A percentile compares a stretch with the other conserved stretches of the same genome.
phyloP scores from a whole-genome alignment of 2,797 vertebrate species.

The Xerus rutilus region DNA sequence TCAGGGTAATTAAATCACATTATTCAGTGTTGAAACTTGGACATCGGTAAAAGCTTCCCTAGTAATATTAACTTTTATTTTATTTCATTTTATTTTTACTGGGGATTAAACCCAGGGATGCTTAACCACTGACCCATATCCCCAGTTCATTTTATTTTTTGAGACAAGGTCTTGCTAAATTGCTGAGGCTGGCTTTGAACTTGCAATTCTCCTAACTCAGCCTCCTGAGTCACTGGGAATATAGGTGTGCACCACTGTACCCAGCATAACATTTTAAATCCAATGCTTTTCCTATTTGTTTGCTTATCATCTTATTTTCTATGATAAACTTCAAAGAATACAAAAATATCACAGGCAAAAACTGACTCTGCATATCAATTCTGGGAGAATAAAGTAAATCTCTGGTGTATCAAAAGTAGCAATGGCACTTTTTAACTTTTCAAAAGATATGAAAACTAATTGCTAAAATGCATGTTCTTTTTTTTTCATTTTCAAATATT shows the following conservation, averaged over 20 bases:
- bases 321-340: background rate
- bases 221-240: no score
- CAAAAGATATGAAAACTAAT: background rate
- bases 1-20: background rate
- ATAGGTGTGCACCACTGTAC: no score
- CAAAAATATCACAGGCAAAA: background rate
- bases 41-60: background rate
- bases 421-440: background rate
- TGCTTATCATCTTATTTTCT: background rate
- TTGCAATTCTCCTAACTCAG: no score
- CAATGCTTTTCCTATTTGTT: background rate
- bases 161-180: no score
- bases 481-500: background rate
- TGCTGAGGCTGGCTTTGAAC: no score
- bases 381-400: conserved; percentile 12
- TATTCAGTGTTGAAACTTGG: background rate
- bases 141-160: no score
- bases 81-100: no score
- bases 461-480: background rate
- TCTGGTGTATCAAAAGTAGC: background rate
- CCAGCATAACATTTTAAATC: background rate
- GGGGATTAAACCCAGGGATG: no score
- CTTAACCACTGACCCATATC: no score
- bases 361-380: background rate
- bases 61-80: background rate